Evolutionary conservation across 1,140 invertebrate genomes (phyloP), one percentile per base, ranked within the genome.

Genomic region (Drosophila kikkawai): DNA sequence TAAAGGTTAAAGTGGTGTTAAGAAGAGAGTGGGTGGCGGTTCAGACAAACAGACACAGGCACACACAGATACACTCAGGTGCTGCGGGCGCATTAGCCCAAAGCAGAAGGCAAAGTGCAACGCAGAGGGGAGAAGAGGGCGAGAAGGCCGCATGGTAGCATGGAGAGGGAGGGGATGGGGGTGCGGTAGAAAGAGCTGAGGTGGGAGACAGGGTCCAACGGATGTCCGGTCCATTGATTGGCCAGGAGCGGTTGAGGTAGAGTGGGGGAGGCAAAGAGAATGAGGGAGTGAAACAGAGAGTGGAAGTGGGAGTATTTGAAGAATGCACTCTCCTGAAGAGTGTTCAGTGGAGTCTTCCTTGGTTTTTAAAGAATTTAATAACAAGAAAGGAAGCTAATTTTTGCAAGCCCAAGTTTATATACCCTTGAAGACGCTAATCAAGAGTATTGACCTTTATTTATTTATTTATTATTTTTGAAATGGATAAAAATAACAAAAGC

Each of bases 161-260:
- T 22, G 59, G 29, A 50, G 32, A 42, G 45, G 26, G 13, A 15
- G 50, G 26, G 65, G 15, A 48, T 15, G 48, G 45, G 45, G 32
- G 56, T 44, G 63, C 29, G 63, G 51, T 44, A 39, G 22, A 19
- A 39, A 36, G 39, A 56, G 32, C 29, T 36, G 69, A 44, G 39
- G 48, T n/a, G 44, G 68, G 17, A 22, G 17, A 9, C 26, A 34
- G n/a, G 50, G 44, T 42, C 13, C 22, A 74, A 51, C 70, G 68
- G 70, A 74, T 74, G 70, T 73, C 70, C 70, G 70, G 70, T 56
- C 22, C 70, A 51, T 74, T 53, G 70, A 74, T 74, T 74, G 70
- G 70, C 45, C 45, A 34, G 42, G 51, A 12, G 36, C 9, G 53
- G 13, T 22, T 1, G 1, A 15, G 29, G 32, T n/a, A 29, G 17